These are phyloP conservation scores for Chouioia cunea DNA, from an alignment of 2,888 invertebrate genomes.

Conservation along the genomic window DNA sequence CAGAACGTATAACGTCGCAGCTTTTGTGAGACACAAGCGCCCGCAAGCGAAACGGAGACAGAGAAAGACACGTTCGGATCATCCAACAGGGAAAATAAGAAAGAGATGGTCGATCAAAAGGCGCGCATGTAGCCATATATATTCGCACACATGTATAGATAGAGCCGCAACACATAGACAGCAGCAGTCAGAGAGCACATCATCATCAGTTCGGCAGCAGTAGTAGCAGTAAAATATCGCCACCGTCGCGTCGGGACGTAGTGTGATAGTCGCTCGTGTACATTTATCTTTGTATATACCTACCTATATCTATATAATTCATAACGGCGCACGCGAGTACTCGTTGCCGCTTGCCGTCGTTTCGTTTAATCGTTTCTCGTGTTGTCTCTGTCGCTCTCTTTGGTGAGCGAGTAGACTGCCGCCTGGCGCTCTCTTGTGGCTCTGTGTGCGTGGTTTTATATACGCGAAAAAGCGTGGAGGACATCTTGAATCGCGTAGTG, in stretches of 20 bases:
- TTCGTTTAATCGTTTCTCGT: background rate
- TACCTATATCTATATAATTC: too few relatives aligned
- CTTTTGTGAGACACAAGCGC: background rate
- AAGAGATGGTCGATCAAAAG: background rate
- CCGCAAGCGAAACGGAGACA: background rate
- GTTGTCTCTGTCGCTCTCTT: background rate
- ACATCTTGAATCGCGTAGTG: constrained; percentile 77
- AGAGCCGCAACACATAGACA: too few relatives aligned
- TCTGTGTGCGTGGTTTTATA: background rate
- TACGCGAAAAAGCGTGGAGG: constrained; percentile 42
- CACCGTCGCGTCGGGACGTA: too few relatives aligned
- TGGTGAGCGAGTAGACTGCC: constrained; percentile 10
- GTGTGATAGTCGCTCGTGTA: too few relatives aligned
- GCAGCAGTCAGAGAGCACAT: too few relatives aligned
- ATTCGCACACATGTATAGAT: too few relatives aligned
- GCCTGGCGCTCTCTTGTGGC: constrained; percentile 4
- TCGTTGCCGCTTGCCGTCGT: background rate
- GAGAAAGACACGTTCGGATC: background rate
- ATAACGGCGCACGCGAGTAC: too few relatives aligned
- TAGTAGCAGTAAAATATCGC: too few relatives aligned
- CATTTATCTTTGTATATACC: too few relatives aligned
- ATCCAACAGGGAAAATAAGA: background rate
- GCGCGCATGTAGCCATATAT: background rate
- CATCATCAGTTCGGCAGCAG: too few relatives aligned
- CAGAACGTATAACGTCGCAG: background rate